Percentiles rank a stretch among this genome's conserved stretches.
Conservation (phyloP, 2,888 invertebrate species). For the Andrena hattorfiana region DNA sequence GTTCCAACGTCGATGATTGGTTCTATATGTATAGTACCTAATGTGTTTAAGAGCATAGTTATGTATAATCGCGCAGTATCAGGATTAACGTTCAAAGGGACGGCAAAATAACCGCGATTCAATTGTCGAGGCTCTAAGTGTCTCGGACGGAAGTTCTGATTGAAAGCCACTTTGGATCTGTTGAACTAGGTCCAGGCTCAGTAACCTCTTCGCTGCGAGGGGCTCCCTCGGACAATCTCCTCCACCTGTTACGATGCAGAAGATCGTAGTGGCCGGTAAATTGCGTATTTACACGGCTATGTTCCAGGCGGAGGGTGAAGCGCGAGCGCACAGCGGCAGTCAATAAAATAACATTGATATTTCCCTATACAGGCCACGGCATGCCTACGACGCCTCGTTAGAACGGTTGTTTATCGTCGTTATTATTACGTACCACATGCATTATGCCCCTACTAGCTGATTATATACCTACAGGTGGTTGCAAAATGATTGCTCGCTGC, state of each 20-base stretch:
- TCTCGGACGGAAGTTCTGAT: slow-evolving; percentile 10
- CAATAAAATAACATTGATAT: slow-evolving; percentile 82
- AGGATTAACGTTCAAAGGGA: slow-evolving; percentile 40
- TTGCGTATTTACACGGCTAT: slow-evolving; percentile 73
- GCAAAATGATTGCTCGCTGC: slow-evolving; percentile 73
- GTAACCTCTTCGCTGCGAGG: neutral
- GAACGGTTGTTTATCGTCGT: slow-evolving; percentile 80
- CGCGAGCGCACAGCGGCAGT: slow-evolving; percentile 47
- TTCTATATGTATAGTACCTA: neutral
- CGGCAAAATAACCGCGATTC: slow-evolving; percentile 52
- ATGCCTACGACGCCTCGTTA: slow-evolving; percentile 71
- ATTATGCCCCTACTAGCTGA: slow-evolving; percentile 48
- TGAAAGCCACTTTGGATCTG: slow-evolving; percentile 49
- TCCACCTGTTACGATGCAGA: slow-evolving; percentile 67
- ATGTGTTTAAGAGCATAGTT: neutral
- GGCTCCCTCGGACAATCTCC: neutral
- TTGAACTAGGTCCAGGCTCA: slow-evolving; percentile 28
- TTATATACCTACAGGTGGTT: slow-evolving; percentile 76
- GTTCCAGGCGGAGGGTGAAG: slow-evolving; percentile 67
- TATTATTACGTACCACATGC: slow-evolving; percentile 67
- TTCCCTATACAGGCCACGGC: slow-evolving; percentile 59
- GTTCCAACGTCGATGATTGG: neutral
- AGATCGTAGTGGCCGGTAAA: slow-evolving; percentile 62
- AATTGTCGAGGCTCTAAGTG: slow-evolving; percentile 26
- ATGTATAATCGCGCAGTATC: slow-evolving; percentile 8